Evolutionary conservation across 2,797 vertebrate genomes (phyloP).

Genomic region (Mormyrops boulengeri): DNA sequence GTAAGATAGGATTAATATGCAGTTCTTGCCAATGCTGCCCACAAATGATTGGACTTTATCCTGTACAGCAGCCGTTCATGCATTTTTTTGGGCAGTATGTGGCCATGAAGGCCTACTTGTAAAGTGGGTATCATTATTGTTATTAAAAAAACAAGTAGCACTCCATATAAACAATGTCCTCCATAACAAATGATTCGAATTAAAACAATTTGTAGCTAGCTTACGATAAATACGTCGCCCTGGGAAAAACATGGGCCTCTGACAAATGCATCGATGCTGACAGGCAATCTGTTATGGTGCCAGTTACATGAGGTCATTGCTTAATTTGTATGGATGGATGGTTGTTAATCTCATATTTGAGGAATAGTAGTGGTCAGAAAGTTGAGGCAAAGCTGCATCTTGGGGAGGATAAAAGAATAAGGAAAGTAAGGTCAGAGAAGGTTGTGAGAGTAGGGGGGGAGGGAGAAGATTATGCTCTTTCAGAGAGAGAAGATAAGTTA

Average conservation of each 20-base stretch:
- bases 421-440: neutral
- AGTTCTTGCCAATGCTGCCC: neutral
- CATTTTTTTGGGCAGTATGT: neutral
- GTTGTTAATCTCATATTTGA: neutral
- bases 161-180: neutral
- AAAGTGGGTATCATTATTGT: neutral
- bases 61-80: neutral
- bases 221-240: neutral
- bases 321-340: neutral
- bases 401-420: neutral
- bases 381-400: neutral
- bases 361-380: neutral
- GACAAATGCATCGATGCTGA: neutral
- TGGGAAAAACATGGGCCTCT: neutral
- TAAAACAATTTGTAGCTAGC: neutral
- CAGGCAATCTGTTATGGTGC: neutral
- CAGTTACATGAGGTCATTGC: neutral
- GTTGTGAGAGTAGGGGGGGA: neutral
- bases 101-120: neutral
- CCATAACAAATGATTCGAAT: neutral
- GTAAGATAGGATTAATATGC: neutral
- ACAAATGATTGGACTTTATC: neutral
- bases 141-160: neutral
- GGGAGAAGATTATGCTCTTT: neutral
- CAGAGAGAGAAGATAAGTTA: neutral